Percentiles rank a stretch among this genome's conserved stretches.
Conservation (phyloP, 1,140 invertebrate species). For the Macrobrachium rosenbergii region DNA sequence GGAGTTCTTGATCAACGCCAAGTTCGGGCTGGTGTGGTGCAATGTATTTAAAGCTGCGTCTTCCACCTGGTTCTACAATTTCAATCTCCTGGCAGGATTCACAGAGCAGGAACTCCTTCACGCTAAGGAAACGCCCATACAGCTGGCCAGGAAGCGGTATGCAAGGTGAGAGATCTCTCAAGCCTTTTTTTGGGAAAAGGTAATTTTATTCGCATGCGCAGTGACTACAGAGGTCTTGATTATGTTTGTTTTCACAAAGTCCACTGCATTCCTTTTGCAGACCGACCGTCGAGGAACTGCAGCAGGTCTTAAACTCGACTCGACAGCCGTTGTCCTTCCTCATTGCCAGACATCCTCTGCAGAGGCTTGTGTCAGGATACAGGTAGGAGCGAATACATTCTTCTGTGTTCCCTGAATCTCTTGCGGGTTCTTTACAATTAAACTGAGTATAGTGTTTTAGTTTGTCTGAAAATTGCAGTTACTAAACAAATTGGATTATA, state of each 20-base stretch:
- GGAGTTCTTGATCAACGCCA: slow-evolving; percentile 85
- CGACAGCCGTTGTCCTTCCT: slow-evolving; percentile 81
- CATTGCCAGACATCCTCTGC: slow-evolving; percentile 90
- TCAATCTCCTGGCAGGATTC: slow-evolving; percentile 68
- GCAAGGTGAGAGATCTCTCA: slow-evolving; percentile 69
- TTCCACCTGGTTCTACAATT: slow-evolving; percentile 90
- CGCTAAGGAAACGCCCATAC: slow-evolving; percentile 75
- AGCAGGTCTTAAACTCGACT: slow-evolving; percentile 72
- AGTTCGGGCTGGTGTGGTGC: slow-evolving; percentile 86
- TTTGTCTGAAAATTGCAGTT: background rate
- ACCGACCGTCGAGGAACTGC: slow-evolving; percentile 78
- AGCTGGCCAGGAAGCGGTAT: slow-evolving; percentile 83
- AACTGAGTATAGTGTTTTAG: background rate
- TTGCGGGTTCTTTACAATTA: background rate
- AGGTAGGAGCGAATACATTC: slow-evolving; percentile 82
- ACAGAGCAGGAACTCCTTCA: slow-evolving; percentile 66
- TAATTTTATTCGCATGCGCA: too few relatives aligned
- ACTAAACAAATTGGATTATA: too few relatives aligned
- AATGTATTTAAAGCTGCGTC: slow-evolving; percentile 90
- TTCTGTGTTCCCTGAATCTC: slow-evolving; percentile 72
- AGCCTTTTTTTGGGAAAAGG: background rate
- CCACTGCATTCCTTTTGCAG: slow-evolving; percentile 68
- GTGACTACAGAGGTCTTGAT: too few relatives aligned
- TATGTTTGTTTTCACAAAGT: too few relatives aligned
- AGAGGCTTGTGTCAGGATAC: slow-evolving; percentile 89